phyloP scores from a whole-genome alignment of 2,888 invertebrate species.

The Leptopilina syphax region DNA sequence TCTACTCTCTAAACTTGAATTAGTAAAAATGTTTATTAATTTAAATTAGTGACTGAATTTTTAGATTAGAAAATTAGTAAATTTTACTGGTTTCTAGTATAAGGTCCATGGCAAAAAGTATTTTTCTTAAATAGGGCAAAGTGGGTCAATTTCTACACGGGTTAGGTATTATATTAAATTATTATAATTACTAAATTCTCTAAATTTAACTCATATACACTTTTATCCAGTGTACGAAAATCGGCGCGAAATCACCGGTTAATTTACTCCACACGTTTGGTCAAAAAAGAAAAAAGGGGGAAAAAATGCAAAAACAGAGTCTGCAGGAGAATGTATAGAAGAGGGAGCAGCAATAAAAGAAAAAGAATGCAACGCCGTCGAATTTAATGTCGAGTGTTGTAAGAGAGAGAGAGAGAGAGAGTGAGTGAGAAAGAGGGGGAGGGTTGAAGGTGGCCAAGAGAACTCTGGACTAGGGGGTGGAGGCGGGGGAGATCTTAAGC shows the following conservation, averaged over 20 bases:
- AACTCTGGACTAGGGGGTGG: constrained; percentile 44
- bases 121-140: too few relatives aligned
- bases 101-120: too few relatives aligned
- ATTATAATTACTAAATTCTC: too few relatives aligned
- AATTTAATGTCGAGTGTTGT: constrained; percentile 45
- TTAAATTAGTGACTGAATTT: too few relatives aligned
- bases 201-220: background rate
- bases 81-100: too few relatives aligned
- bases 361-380: constrained; percentile 46
- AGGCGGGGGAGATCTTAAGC: constrained; percentile 59
- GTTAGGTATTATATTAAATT: too few relatives aligned
- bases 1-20: too few relatives aligned
- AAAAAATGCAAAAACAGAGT: background rate
- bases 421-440: background rate
- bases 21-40: too few relatives aligned
- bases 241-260: constrained; percentile 48
- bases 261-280: constrained; percentile 45
- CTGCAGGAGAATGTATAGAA: too few relatives aligned
- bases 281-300: constrained; percentile 37
- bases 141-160: too few relatives aligned
- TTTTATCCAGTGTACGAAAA: background rate
- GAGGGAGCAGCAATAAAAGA: constrained; percentile 42
- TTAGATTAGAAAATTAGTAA: too few relatives aligned
- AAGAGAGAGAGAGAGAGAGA: too few relatives aligned
- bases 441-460: constrained; percentile 41